Evolutionary conservation across 2,888 invertebrate genomes (phyloP), one percentile per base, ranked within the genome.

Genomic region (Drosophila percnosoma): DNA sequence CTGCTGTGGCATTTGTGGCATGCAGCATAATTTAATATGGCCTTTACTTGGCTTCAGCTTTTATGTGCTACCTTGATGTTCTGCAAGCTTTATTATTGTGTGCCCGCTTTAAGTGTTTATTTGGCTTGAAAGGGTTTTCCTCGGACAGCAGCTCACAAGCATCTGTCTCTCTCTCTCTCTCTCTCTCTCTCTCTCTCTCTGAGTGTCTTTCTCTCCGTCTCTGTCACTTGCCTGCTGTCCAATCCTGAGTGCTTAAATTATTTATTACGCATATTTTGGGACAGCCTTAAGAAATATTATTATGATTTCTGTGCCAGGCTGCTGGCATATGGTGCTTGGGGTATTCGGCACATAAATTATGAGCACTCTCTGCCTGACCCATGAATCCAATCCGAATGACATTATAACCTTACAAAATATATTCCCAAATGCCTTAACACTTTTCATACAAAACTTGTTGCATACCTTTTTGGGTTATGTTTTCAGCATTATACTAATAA

Each of bases 201-300:
- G 33, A 33, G 10, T 42, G 38, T 33, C 33, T 24, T 34, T 49
- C 29, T 29, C 7, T n/a, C 29, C 15, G 27, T 42, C 24, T 38
- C 4, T 38, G 45, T 24, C 24, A 24, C 38, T 52, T 34, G 52
- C 21, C 45, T 48, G 40, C 53, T 68, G 72, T 69, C 65, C 83
- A 72, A 76, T 83, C 48, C 72, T 27, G 72, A 87, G 85, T 79
- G 84, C 87, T 73, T 87, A 82, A 87, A 89, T 87, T 87, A 87
- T 87, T 87, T 87, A 87, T 87, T 84, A 76, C 78, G 57, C 85
- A 88, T 87, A 84, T 82, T 88, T 79, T 82, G 89, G 78, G 82
- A 87, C 80, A 84, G 79, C 78, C 82, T 75, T 75, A 57, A 70
- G 85, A 78, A 68, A 80, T 84, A 73, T 80, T 74, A 71, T 85